phyloP scores from a whole-genome alignment of 2,113 vertebrate species.

The Eubucco bourcierii region DNA sequence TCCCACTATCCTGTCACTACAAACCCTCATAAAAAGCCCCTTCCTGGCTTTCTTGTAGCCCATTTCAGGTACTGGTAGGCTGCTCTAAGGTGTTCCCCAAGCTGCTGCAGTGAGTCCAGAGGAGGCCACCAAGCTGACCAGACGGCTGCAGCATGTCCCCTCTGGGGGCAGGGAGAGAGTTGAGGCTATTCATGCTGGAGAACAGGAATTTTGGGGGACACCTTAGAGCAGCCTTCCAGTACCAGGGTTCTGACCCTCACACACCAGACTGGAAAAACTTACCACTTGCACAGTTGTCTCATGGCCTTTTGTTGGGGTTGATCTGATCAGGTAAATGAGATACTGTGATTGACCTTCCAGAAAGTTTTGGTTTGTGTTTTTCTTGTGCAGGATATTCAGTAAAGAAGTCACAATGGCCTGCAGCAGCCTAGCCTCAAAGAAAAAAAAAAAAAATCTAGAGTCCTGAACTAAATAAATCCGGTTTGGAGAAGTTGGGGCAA shows the following conservation, averaged over 20 bases:
- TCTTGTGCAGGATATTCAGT: neutral
- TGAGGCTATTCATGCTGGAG: too few relatives aligned
- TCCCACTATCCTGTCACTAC: too few relatives aligned
- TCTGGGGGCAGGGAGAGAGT: too few relatives aligned
- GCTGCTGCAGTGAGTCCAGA: too few relatives aligned
- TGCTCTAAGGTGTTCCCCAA: too few relatives aligned
- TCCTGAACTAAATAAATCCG: neutral
- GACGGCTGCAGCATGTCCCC: too few relatives aligned
- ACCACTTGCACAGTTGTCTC: neutral
- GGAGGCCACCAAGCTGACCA: too few relatives aligned
- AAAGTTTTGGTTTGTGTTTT: neutral
- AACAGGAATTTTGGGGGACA: too few relatives aligned
- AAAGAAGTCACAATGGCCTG: neutral
- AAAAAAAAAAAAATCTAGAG: neutral
- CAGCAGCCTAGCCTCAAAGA: neutral
- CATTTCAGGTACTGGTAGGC: too few relatives aligned
- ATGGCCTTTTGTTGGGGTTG: neutral
- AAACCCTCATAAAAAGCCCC: too few relatives aligned
- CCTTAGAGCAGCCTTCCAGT: too few relatives aligned
- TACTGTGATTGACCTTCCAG: neutral
- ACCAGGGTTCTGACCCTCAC: neutral
- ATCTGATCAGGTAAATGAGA: slow-evolving; percentile 35
- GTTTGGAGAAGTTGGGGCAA: rapidly evolving
- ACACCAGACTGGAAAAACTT: neutral
- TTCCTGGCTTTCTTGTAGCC: too few relatives aligned